phyloP scores from a whole-genome alignment of 2,888 invertebrate genomes.

The Bibio marci region DNA sequence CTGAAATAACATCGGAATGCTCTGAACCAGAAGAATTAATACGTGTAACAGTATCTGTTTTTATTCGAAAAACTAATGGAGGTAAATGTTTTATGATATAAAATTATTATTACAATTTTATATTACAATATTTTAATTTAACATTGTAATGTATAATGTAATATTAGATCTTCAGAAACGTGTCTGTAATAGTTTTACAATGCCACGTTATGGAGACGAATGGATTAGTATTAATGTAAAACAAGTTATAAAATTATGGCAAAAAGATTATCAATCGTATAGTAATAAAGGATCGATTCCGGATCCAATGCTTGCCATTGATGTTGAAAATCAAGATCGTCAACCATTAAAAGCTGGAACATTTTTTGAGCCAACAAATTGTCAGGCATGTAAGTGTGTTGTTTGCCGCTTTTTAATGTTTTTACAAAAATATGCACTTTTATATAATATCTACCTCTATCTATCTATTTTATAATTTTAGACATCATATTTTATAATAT shows the following conservation, averaged over 20 bases:
- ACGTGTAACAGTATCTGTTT: slow-evolving; percentile 1
- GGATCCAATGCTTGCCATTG: slow-evolving; percentile 3
- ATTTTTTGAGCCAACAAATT: slow-evolving; percentile 4
- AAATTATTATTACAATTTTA: too few relatives aligned
- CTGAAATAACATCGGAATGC: neutral
- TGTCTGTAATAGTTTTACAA: slow-evolving; percentile 1
- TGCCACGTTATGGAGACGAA: neutral
- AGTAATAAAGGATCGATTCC: neutral
- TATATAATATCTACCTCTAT: too few relatives aligned
- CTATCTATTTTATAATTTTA: too few relatives aligned
- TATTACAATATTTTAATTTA: too few relatives aligned
- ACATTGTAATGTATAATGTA: too few relatives aligned
- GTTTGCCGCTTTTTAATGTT: slow-evolving; percentile 2
- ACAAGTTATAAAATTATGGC: slow-evolving; percentile 4
- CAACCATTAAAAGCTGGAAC: slow-evolving; percentile 2
- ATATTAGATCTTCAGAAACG: slow-evolving; percentile 1
- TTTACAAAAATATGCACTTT: neutral
- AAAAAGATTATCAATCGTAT: slow-evolving; percentile 1
- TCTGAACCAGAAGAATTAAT: slow-evolving; percentile 3
- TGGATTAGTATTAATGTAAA: slow-evolving; percentile 4
- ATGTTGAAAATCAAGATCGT: slow-evolving; percentile 4
- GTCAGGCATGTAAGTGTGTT: slow-evolving; percentile 7
- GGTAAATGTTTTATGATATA: too few relatives aligned
- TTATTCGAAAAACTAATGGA: slow-evolving; percentile 1
- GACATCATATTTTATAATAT: too few relatives aligned